Base-by-base conservation (phyloP, 2,797 vertebrate genomes). In the Neosilurus hyrtlii region DNA sequence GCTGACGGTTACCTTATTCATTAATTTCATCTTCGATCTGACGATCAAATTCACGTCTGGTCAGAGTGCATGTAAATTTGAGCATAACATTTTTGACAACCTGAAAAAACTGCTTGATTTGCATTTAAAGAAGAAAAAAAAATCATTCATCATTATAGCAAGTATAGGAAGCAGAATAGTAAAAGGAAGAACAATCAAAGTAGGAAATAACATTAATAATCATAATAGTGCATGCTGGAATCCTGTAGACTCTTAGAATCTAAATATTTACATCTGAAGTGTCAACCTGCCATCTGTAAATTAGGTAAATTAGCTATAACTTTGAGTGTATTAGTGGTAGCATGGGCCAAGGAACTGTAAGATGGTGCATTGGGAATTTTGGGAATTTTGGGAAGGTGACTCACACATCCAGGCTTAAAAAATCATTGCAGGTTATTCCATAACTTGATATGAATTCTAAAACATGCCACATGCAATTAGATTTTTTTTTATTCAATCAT, bases 21-120 rank as follows among this genome's bases (percentile, higher is more conserved):
- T 71, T 71, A 12, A 71, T 71, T 49, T 71, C 68, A 51, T 51
- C 43, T 71, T 51, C 43, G 43, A 51, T 51, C 68, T 71, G 68
- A 71, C 2, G 68, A 49, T 51, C 68, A 24, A 51, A 71, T 43
- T 71, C 18, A 51, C 43, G 22, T 51, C 22, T 71, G 37, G 43
- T 71, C 37, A 51, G 68, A 24, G 22, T 70, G 37, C 67, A 70
- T 70, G 67, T 49, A 49, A 70, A 49, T 49, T 70, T 70, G 67
- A 70, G 67, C 35, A 70, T 49, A 37, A 67, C 2, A 52, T 15
- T 72, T 72, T 52, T 72, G 43, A 71, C 20, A 68, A 22, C 22
- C 11, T 52, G 37, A 51, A 51, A 71, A 71, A 51, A 51, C 16
- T 16, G 70, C 70, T 72, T 72, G 24, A 26, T 26, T 72, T 72